Percentiles rank a stretch among this genome's conserved stretches.
Conservation (phyloP, 2,888 invertebrate genomes). For the Cantharis nigra region DNA sequence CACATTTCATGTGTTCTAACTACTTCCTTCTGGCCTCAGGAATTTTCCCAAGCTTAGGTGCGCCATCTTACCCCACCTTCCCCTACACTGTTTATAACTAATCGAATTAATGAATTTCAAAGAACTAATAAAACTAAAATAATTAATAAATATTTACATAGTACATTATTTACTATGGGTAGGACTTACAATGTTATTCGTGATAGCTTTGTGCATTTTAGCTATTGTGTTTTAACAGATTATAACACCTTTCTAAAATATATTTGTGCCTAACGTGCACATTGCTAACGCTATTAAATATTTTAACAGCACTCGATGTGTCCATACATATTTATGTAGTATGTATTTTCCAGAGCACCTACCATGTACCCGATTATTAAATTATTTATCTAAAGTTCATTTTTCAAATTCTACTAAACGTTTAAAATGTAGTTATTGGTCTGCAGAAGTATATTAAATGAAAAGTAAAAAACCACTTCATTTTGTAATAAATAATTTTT, state of each 20-base stretch:
- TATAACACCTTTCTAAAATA: neutral
- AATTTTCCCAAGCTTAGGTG: too few relatives aligned
- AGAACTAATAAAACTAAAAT: too few relatives aligned
- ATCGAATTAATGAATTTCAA: too few relatives aligned
- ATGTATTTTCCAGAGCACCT: conserved; percentile 9
- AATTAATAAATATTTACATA: too few relatives aligned
- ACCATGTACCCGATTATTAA: neutral
- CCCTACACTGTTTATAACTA: too few relatives aligned
- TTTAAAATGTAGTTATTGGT: neutral
- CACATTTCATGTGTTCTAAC: too few relatives aligned
- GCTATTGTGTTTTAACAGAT: neutral
- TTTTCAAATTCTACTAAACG: neutral
- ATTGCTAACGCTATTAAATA: conserved; percentile 6
- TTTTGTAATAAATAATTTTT: neutral
- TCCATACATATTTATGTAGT: conserved; percentile 4
- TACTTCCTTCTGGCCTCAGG: too few relatives aligned
- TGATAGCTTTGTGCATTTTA: too few relatives aligned
- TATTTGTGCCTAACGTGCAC: neutral
- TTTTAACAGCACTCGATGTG: conserved; percentile 8
- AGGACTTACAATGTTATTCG: too few relatives aligned
- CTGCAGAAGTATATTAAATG: neutral
- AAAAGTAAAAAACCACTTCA: neutral
- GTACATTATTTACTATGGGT: too few relatives aligned
- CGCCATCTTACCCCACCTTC: too few relatives aligned
- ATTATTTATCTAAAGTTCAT: conserved; percentile 11